These are phyloP conservation scores for Polydrusus pterygomalis DNA, from an alignment of 2,888 invertebrate species.

Conservation along the genomic window DNA sequence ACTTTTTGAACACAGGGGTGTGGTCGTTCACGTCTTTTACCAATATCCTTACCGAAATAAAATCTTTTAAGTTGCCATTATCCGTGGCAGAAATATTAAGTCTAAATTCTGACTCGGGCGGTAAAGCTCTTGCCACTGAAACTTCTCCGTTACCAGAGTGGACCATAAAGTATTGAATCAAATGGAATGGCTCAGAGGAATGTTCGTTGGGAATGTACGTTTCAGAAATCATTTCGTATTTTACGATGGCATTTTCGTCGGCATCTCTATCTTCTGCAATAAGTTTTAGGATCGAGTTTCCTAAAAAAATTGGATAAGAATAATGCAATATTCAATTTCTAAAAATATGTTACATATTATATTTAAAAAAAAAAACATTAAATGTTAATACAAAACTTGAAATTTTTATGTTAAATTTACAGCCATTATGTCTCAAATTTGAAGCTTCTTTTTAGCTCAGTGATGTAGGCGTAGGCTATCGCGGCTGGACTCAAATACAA, in stretches of 20 bases:
- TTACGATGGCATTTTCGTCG: conserved; percentile 81
- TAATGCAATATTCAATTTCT: background rate
- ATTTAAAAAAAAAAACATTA: too few relatives aligned
- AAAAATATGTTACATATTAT: too few relatives aligned
- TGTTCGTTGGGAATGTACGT: conserved; percentile 77
- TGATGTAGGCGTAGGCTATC: too few relatives aligned
- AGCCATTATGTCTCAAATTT: too few relatives aligned
- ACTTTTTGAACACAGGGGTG: conserved; percentile 86
- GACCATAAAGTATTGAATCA: conserved; percentile 83
- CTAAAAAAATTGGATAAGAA: conserved; percentile 40
- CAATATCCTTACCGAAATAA: conserved; percentile 81
- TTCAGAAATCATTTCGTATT: conserved; percentile 83
- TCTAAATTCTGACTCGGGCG: conserved; percentile 84
- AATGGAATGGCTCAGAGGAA: conserved; percentile 72
- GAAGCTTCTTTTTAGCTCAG: too few relatives aligned
- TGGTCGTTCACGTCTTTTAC: conserved; percentile 90
- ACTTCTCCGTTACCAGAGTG: conserved; percentile 86
- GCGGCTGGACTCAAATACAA: too few relatives aligned
- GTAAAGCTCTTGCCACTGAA: conserved; percentile 80
- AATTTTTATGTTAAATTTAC: too few relatives aligned
- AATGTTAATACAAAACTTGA: too few relatives aligned
- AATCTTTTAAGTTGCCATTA: conserved; percentile 83
- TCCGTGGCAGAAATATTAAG: conserved; percentile 86
- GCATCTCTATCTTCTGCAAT: conserved; percentile 84
- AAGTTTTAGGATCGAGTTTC: conserved; percentile 77